Evolutionary conservation across 1,140 invertebrate genomes (phyloP), one percentile per base, ranked within the genome.

Genomic region (Aphaenogaster floridana): DNA sequence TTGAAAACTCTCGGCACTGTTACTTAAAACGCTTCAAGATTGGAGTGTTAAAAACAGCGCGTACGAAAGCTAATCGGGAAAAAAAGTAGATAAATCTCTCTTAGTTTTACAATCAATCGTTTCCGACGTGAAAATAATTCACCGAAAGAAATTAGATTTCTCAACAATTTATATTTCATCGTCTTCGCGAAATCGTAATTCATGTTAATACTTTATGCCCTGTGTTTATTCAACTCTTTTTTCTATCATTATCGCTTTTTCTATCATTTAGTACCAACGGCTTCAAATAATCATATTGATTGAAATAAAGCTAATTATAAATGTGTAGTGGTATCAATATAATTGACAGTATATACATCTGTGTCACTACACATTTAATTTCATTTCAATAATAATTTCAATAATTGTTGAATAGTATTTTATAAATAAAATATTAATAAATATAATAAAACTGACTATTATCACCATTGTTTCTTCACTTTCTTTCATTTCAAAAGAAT

Each of bases 11-110:
- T 42, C 45, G 1, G 34, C 34, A 13, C 15, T 57, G 6, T 71
- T 81, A 57, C 64, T 54, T 66, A 28, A 79, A 79, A 28, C 45
- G 17, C 17, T 66, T 66, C 9, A 52, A 66, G 13, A 66, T 50
- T 28, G 11, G 1, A 69, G 11, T 57, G 48, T 42, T 69, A 34
- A 69, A 68, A 81, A 21, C 48, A 3, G 7, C 15, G 57, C 57
- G 39, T 45, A 15, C 13, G 6, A 21, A 80, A 45, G 13, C 9
- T 64, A 50, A 48, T 77, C 36, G 7, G 17, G 6, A 64, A 64
- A 48, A 15, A 64, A 64, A 78, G 15, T 57, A 57, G 11, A 1
- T 74, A 11, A 57, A 57, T 48, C 11, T 42, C 7, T n/a, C 7
- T 39, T 34, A 61, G 3, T 45, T 11, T 28, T 28, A 76, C 3